Conservation (phyloP, 2,113 vertebrate genomes). For the Strix uralensis region DNA sequence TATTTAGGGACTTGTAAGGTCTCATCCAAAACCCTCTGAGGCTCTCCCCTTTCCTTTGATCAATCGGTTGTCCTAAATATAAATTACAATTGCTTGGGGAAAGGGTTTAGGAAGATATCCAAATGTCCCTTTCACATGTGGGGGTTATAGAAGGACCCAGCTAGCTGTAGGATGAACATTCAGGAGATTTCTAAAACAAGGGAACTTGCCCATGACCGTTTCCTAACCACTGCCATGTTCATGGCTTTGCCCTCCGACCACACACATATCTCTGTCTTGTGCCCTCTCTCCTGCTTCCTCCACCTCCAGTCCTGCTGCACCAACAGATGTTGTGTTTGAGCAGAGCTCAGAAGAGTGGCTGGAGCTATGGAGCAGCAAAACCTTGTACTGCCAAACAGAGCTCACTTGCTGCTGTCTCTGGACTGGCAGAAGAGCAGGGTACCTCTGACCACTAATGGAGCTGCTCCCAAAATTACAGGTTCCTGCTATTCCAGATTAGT, state of each 20-base stretch:
- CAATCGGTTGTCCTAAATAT: neutral
- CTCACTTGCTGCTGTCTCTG: neutral
- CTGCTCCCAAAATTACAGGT: neutral
- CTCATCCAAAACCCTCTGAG: neutral
- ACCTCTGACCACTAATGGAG: neutral
- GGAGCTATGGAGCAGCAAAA: neutral
- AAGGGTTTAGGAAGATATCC: neutral
- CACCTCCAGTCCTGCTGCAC: neutral
- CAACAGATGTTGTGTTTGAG: neutral
- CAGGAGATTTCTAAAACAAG: neutral
- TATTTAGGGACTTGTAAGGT: neutral
- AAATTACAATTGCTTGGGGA: neutral
- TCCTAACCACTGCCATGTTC: neutral
- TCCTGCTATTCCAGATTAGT: conserved; percentile 3
- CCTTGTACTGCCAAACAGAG: neutral
- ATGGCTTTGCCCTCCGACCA: neutral
- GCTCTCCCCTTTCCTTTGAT: neutral
- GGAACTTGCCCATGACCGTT: neutral
- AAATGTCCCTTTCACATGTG: neutral
- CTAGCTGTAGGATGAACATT: accelerated
- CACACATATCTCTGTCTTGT: neutral
- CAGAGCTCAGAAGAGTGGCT: neutral
- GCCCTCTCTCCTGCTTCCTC: neutral
- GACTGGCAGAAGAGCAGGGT: neutral
- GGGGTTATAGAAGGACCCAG: neutral